Conservation (phyloP, 2,113 vertebrate species). For the Boulengeromyrus knoepffleri region DNA sequence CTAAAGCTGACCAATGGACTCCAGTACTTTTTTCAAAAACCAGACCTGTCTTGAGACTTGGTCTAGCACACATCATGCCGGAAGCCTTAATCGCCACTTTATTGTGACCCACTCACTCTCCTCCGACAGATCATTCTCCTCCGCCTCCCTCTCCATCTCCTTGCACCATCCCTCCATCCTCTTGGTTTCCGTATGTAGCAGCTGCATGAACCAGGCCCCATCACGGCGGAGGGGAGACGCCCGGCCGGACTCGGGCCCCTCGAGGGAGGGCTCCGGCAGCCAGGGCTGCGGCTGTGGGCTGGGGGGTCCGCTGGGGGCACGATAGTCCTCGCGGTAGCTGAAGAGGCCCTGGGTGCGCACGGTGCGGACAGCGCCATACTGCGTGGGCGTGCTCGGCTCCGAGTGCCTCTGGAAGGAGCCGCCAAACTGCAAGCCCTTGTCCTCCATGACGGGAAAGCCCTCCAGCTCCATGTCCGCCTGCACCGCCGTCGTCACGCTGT, state of each 20-base stretch:
- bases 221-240: conserved; percentile 81
- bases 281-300: conserved; percentile 82
- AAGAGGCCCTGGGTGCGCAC: conserved; percentile 95
- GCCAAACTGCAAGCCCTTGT: conserved; percentile 94
- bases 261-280: conserved; percentile 73
- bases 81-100: not conserved
- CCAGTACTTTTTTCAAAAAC: not conserved
- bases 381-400: conserved; percentile 93
- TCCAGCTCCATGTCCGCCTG: conserved; percentile 94
- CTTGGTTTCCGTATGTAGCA: conserved; percentile 90
- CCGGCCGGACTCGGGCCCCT: conserved; percentile 69
- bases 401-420: conserved; percentile 84
- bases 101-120: conserved; percentile 75
- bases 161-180: conserved; percentile 94
- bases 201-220: conserved; percentile 93
- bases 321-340: conserved; percentile 93
- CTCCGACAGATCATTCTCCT: conserved; percentile 89
- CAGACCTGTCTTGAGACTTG: not conserved
- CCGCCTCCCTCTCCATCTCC: conserved; percentile 93
- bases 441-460: conserved; percentile 87
- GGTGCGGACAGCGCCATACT: conserved; percentile 86
- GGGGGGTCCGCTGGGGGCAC: conserved; percentile 75
- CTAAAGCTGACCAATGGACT: not conserved
- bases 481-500: conserved; percentile 93
- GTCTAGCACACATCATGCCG: not conserved